phyloP scores from a whole-genome alignment of 2,888 invertebrate genomes.

The Aleiodes testaceus region DNA sequence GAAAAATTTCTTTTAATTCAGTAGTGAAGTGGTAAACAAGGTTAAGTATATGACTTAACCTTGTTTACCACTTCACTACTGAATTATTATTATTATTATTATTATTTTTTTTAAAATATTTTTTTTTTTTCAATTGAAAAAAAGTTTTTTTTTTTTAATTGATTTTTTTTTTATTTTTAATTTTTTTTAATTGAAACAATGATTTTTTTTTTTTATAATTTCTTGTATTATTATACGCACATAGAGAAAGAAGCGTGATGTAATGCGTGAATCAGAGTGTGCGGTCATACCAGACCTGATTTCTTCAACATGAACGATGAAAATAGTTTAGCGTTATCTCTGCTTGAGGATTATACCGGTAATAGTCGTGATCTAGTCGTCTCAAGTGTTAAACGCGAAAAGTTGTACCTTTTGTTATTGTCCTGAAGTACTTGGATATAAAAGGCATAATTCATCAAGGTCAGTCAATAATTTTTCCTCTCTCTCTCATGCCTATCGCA shows the following conservation, averaged over 20 bases:
- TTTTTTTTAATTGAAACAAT: too few relatives aligned
- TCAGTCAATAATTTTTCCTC: conserved; percentile 28
- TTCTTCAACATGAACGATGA: conserved; percentile 28
- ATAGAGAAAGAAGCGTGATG: conserved; percentile 37
- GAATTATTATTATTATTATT: too few relatives aligned
- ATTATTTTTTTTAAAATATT: background rate
- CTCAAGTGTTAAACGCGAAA: conserved; percentile 18
- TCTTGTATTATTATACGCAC: conserved; percentile 18
- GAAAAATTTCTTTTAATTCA: too few relatives aligned
- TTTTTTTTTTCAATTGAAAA: background rate
- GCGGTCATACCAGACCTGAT: conserved; percentile 40
- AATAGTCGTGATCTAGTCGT: conserved; percentile 28
- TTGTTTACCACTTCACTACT: too few relatives aligned
- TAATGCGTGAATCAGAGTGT: conserved; percentile 46
- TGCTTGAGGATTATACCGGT: conserved; percentile 27
- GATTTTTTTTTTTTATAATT: too few relatives aligned
- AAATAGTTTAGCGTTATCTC: conserved; percentile 24
- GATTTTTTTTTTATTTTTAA: too few relatives aligned
- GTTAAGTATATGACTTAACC: too few relatives aligned
- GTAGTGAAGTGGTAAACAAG: too few relatives aligned
- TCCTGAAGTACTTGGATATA: background rate
- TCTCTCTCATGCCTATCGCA: background rate
- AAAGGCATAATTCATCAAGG: conserved; percentile 30
- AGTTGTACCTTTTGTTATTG: conserved; percentile 21
- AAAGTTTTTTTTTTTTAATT: too few relatives aligned